These are phyloP conservation scores for Lasioglossum baleicum DNA, from an alignment of 1,140 invertebrate species.

Conservation along the genomic window DNA sequence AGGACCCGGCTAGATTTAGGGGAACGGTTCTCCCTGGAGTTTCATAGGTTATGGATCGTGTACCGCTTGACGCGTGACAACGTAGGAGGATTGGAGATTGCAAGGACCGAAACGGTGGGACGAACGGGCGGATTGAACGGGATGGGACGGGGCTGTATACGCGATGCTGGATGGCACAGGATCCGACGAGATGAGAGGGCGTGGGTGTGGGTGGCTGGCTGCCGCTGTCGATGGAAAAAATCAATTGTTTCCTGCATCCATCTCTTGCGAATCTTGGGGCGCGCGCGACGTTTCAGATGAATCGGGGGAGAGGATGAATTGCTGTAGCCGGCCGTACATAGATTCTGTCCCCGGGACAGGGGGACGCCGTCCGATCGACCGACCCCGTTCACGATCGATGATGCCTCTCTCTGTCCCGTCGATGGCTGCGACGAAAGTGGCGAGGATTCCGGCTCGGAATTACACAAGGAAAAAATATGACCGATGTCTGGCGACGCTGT, in stretches of 20 bases:
- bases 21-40: constrained; percentile 24
- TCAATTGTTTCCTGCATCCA: constrained; percentile 48
- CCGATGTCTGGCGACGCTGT: constrained; percentile 2
- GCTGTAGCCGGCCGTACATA: constrained; percentile 28
- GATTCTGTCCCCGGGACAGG: constrained; percentile 4
- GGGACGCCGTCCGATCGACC: neutral
- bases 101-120: constrained; percentile 14
- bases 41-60: constrained; percentile 55
- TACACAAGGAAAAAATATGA: constrained; percentile 35
- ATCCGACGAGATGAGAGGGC: neutral
- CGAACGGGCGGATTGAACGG: neutral
- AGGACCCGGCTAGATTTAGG: constrained; percentile 51
- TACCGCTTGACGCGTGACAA: constrained; percentile 50
- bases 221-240: constrained; percentile 39
- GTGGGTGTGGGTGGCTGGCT: too few relatives aligned
- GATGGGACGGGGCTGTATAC: neutral
- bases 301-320: constrained; percentile 50
- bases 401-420: constrained; percentile 29
- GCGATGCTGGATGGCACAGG: neutral
- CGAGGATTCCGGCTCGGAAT: constrained; percentile 27
- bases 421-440: constrained; percentile 40
- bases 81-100: constrained; percentile 32
- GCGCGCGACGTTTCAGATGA: constrained; percentile 36
- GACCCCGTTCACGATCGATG: constrained; percentile 45
- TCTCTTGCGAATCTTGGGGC: constrained; percentile 40